These are phyloP conservation scores for Chorisops tibialis DNA, from an alignment of 2,888 invertebrate species.

Conservation along the genomic window DNA sequence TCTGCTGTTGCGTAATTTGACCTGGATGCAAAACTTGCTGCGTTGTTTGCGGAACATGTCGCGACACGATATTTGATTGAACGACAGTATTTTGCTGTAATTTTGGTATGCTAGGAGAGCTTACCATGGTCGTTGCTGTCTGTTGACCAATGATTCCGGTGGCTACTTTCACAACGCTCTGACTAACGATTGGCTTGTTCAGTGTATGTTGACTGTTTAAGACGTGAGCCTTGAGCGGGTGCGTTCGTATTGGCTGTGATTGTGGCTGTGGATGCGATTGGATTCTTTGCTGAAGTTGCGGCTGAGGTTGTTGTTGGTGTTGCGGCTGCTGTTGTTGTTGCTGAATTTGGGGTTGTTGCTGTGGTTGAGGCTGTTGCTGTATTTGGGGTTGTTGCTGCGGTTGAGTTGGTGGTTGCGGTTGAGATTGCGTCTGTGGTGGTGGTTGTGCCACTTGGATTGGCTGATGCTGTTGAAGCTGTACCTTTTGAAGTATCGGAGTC, in stretches of 20 bases:
- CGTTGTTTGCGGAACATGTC: slow-evolving; percentile 29
- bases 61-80: slow-evolving; percentile 22
- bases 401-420: slow-evolving; percentile 45
- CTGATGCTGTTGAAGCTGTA: slow-evolving; percentile 36
- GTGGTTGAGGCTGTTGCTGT: slow-evolving; percentile 40
- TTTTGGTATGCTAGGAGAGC: not conserved
- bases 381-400: slow-evolving; percentile 39
- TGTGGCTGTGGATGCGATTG: slow-evolving; percentile 46
- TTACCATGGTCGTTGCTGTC: slow-evolving; percentile 13
- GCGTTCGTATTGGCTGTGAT: slow-evolving; percentile 51
- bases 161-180: slow-evolving; percentile 21
- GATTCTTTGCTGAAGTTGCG: slow-evolving; percentile 37
- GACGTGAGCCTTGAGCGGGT: slow-evolving; percentile 63
- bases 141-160: not conserved
- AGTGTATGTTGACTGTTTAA: slow-evolving; percentile 54
- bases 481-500: slow-evolving; percentile 27
- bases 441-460: slow-evolving; percentile 33
- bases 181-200: slow-evolving; percentile 32
- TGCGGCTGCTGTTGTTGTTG: slow-evolving; percentile 50
- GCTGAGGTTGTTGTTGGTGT: slow-evolving; percentile 29
- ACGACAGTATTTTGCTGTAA: slow-evolving; percentile 28
- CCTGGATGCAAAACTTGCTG: slow-evolving; percentile 24
- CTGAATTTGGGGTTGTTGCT: slow-evolving; percentile 51
- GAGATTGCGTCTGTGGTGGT: slow-evolving; percentile 1
- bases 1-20: slow-evolving; percentile 34